Evolutionary conservation across 1,140 invertebrate genomes (phyloP), one percentile per base, ranked within the genome.

Genomic region (Cotesia vestalis): DNA sequence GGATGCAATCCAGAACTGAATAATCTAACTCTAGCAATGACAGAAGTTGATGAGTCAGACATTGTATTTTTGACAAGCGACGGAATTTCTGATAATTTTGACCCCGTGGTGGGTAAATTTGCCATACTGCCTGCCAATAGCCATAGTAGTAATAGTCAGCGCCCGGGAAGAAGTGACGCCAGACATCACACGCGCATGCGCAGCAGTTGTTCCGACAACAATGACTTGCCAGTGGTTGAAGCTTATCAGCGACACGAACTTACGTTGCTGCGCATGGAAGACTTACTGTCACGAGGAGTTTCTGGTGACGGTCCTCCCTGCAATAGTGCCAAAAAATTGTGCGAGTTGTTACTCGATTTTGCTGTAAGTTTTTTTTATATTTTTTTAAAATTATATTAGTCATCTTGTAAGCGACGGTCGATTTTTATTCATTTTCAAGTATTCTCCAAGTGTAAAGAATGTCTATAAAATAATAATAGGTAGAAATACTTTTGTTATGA

Each of bases 51-150:
- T 64, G 84, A 89, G 51, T 94, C 93, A 8, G 96, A 97, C 83
- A 92, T 97, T 75, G 93, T 98, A 40, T 95, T 96, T 81, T 88
- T 98, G 11, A 96, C 95, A 1, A 95, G 93, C 14, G 96, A 97
- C 83, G 96, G 96, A n/a, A 91, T 97, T 35, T 95, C 94, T 9
- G 96, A 97, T 80, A 97, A 97, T 82, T 96, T 97, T 84, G 96
- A 97, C 88, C 96, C 96, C 1, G 95, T 97, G 55, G 96, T 97
- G 69, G 96, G 95, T 4, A 96, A 96, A 86, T 95, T 97, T 83
- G 94, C 94, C n/a, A 87, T 94, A 14, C 89, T 89, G 69, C 84
- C 86, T 9, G 11, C 40, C 3, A 78, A 73, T 53, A 71, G 66
- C 35, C 69, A 66, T 59, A 12, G 11, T 55, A 55, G 20, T 69